Evolutionary conservation across 2,113 vertebrate species (phyloP).

Genomic region (Lutjanus erythropterus): DNA sequence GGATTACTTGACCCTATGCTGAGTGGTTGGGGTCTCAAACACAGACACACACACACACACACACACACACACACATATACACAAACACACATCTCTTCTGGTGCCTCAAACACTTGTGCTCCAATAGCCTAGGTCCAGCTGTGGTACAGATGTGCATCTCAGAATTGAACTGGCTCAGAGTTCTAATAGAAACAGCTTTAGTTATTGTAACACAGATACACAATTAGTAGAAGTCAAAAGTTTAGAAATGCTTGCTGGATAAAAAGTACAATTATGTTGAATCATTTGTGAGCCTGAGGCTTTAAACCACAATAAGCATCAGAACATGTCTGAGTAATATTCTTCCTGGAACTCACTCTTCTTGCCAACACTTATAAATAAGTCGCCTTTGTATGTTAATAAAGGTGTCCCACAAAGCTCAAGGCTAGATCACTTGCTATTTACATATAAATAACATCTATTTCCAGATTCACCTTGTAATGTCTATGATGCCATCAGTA

Average conservation of each 20-base stretch:
- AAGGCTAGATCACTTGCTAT: not conserved
- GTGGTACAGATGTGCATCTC: conserved; percentile 76
- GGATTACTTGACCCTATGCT: conserved; percentile 53
- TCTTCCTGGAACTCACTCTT: not conserved
- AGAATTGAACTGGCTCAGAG: conserved; percentile 26
- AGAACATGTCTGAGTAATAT: not conserved
- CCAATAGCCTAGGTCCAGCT: conserved; percentile 64
- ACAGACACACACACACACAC: conserved; percentile 20
- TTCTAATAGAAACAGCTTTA: conserved; percentile 11
- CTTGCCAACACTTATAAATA: not conserved
- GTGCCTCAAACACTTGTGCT: conserved; percentile 21
- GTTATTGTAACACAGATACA: not conserved
- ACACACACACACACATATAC: conserved; percentile 23
- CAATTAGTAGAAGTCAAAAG: not conserved
- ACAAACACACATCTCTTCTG: conserved; percentile 29
- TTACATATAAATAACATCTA: not conserved
- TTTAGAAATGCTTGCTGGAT: conserved; percentile 3
- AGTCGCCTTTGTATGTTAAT: not conserved
- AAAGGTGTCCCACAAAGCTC: conserved; percentile 14
- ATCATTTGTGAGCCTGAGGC: not conserved
- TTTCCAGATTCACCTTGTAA: not conserved
- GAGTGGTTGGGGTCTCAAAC: conserved; percentile 42
- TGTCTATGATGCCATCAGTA: not conserved
- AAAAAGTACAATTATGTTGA: not conserved
- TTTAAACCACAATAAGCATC: not conserved